Evolutionary conservation across 2,888 invertebrate genomes (phyloP).

Genomic region (Allophyes oxyacanthae): DNA sequence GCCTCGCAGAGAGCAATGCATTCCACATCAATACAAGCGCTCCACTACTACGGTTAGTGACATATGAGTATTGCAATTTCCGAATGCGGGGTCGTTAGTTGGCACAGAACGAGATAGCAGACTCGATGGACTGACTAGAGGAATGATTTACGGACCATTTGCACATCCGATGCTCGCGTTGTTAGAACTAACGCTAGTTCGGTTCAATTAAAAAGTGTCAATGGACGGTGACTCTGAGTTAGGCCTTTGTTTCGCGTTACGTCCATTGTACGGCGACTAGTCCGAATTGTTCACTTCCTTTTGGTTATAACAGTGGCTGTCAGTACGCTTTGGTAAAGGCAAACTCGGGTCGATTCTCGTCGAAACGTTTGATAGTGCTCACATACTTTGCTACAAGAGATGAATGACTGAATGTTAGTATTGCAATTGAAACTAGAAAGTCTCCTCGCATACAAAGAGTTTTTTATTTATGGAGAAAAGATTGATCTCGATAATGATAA

Average conservation of each 20-base stretch:
- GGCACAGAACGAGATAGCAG: slow-evolving; percentile 66
- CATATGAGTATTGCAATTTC: slow-evolving; percentile 86
- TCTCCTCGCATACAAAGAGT: not conserved
- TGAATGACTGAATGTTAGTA: slow-evolving; percentile 19
- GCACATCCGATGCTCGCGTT: slow-evolving; percentile 68
- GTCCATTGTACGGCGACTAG: slow-evolving; percentile 57
- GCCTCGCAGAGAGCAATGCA: slow-evolving; percentile 68
- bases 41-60: slow-evolving; percentile 75
- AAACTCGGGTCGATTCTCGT: slow-evolving; percentile 39
- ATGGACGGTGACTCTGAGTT: slow-evolving; percentile 66
- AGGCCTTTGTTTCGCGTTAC: slow-evolving; percentile 62
- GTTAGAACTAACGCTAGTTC: slow-evolving; percentile 60
- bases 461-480: too few species aligned
- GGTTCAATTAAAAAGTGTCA: slow-evolving; percentile 71
- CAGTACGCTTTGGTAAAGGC: slow-evolving; percentile 28
- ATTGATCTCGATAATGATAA: too few species aligned
- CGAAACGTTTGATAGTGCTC: slow-evolving; percentile 34
- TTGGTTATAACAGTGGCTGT: slow-evolving; percentile 36
- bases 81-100: slow-evolving; percentile 78
- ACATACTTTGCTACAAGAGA: slow-evolving; percentile 14
- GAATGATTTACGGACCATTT: slow-evolving; percentile 77
- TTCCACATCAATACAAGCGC: slow-evolving; percentile 75
- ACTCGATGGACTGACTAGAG: slow-evolving; percentile 66
- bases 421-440: not conserved
- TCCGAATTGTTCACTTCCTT: slow-evolving; percentile 64